Evolutionary conservation across 2,797 vertebrate genomes (phyloP), one percentile per base, ranked within the genome.

Genomic region (Gorsachius magnificus): DNA sequence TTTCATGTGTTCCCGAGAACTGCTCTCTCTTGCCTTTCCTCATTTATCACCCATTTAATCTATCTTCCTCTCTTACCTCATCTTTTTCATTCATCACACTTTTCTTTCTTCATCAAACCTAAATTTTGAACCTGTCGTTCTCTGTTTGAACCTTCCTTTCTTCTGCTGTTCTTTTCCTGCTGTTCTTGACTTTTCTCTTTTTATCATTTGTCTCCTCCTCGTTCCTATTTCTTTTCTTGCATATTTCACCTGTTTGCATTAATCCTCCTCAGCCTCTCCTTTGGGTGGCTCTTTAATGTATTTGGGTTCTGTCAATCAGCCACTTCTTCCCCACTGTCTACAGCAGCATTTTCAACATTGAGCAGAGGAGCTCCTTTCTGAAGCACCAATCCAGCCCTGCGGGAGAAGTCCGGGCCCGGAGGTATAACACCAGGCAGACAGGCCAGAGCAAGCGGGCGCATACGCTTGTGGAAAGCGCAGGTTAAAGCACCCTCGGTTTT

Each of bases 401-500:
- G 65, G 76, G 22, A 41, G 45, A 88, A 82, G 64, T 38, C 70
- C 63, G 24, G 63, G 54, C 29, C 46, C 87, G 41, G 69, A 64
- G 45, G 35, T 35, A 7, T 8, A 53, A 87, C 60, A 46, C 64
- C 95, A 82, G 26, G 35, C 75, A 76, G 86, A 38, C 43, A 93
- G 50, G 43, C 63, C 38, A 86, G 75, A 93, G 89, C 36, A 78
- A 93, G 50, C 7, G 6, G 64, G 29, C 17, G 11, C 24, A 53
- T 29, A 69, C 54, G 79, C 75, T 35, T 87, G 76, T 50, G 41
- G 83, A 87, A 95, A 93, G 81, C 81, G 71, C 80, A 89, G 45
- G 60, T 92, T 90, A 95, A 69, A 94, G 53, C 46, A 95, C 12
- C 29, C 58, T 80, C 68, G 77, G 83, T 78, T 68, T 93, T 89